Evolutionary conservation across 2,113 vertebrate genomes (phyloP), one percentile per base, ranked within the genome.

Genomic region (Apeltes quadracus): DNA sequence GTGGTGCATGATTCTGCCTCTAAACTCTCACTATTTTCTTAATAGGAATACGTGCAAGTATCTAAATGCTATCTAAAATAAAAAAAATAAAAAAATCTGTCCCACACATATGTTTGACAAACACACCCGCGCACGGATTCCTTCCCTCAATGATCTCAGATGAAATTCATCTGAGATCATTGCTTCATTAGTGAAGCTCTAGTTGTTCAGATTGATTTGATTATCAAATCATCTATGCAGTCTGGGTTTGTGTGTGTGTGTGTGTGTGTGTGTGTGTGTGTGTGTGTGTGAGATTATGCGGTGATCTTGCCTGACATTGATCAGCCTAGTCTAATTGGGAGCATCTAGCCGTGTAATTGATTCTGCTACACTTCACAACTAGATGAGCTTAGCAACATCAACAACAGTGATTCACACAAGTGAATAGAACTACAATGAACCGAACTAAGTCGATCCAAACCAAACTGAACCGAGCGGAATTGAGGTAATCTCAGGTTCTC

Each of bases 291-390:
- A 87, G 88, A 92, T 91, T 90, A 92, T 83, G 87, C 91, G 71
- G 88, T 89, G 89, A 92, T 92, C 91, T 91, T 90, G 89, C 89
- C 82, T 92, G 91, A 92, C 91, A 91, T 92, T 91, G 91, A 92
- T 92, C 91, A 90, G 89, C 84, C 83, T 84, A 62, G 87, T 89
- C 89, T 92, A 92, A 92, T 92, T 92, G 91, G 89, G 88, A 92
- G 89, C 91, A 92, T 89, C 89, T 89, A 91, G 86, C 89, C 91
- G 69, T 92, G 89, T 92, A 92, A 92, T 92, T 92, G 91, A 92
- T 92, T 91, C 86, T 90, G 89, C 88, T 87, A 88, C 87, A 92
- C 84, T 90, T 90, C 88, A 89, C 87, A 88, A 90, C 84, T 86
- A 88, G 83, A 90, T 85, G 89, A 92, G 82, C 87, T 88, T 78